Conservation (phyloP, 2,113 vertebrate genomes). For the Hyperopisus bebe region DNA sequence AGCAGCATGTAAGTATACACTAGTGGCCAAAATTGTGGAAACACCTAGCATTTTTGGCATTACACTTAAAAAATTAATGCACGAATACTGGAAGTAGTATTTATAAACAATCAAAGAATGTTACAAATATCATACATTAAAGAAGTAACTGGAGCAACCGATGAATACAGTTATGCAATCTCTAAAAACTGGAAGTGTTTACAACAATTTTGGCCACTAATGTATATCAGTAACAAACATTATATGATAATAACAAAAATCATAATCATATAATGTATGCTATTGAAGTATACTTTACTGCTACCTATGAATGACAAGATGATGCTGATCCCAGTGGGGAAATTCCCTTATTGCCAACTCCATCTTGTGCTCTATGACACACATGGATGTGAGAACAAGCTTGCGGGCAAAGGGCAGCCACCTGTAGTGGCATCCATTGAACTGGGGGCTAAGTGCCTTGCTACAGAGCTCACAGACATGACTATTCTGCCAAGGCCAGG, state of each 20-base stretch:
- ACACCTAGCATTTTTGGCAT: neutral
- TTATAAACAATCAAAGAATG: neutral
- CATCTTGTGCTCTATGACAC: neutral
- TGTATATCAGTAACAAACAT: neutral
- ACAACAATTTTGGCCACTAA: neutral
- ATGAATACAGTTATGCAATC: neutral
- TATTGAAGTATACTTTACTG: neutral
- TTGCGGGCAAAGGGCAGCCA: too few species aligned
- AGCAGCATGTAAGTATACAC: neutral
- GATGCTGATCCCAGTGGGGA: too few species aligned
- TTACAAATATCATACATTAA: neutral
- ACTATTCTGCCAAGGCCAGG: neutral
- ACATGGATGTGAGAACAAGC: neutral
- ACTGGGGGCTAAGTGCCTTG: too few species aligned
- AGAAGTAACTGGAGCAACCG: neutral
- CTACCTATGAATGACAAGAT: neutral
- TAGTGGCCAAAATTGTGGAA: too few species aligned
- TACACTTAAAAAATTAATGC: neutral
- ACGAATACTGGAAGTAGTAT: neutral
- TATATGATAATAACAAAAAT: neutral
- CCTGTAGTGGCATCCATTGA: too few species aligned
- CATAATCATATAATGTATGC: neutral
- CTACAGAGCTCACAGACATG: neutral
- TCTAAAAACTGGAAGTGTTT: neutral
- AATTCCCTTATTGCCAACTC: neutral